phyloP scores from a whole-genome alignment of 2,113 vertebrate species.

The Plotosus lineatus region DNA sequence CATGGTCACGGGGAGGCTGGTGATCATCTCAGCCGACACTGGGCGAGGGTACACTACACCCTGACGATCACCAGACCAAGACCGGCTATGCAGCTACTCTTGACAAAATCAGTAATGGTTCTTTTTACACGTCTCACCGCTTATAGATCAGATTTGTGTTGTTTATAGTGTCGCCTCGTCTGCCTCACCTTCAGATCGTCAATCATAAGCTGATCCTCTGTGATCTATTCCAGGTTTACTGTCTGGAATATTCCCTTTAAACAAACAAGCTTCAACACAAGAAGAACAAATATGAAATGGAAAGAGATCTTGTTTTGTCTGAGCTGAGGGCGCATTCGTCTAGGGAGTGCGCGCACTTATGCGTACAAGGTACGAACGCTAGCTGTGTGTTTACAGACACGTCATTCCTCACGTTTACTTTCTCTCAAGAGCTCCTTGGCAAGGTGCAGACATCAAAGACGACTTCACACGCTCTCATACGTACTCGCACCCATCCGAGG shows the following conservation, averaged over 20 bases:
- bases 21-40: too few relatives aligned
- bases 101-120: too few relatives aligned
- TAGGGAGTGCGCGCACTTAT: not conserved
- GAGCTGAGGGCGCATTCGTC: not conserved
- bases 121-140: too few relatives aligned
- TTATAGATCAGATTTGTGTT: not conserved
- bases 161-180: not conserved
- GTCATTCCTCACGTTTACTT: conserved; percentile 44
- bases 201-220: not conserved
- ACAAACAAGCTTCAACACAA: conserved; percentile 16
- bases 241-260: conserved; percentile 24
- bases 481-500: conserved; percentile 10
- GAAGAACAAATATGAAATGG: conserved; percentile 13
- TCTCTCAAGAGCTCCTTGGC: conserved; percentile 37
- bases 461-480: conserved; percentile 22
- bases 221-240: conserved; percentile 25
- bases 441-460: conserved; percentile 21
- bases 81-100: too few relatives aligned
- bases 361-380: conserved; percentile 36
- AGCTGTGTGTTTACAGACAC: conserved; percentile 41
- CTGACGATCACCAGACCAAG: too few relatives aligned
- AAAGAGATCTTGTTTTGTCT: conserved; percentile 34
- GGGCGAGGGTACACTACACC: too few relatives aligned
- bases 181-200: conserved; percentile 9
- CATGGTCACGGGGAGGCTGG: too few relatives aligned